Evolutionary conservation across 2,113 vertebrate genomes (phyloP).

Genomic region (Loxodonta africana): DNA sequence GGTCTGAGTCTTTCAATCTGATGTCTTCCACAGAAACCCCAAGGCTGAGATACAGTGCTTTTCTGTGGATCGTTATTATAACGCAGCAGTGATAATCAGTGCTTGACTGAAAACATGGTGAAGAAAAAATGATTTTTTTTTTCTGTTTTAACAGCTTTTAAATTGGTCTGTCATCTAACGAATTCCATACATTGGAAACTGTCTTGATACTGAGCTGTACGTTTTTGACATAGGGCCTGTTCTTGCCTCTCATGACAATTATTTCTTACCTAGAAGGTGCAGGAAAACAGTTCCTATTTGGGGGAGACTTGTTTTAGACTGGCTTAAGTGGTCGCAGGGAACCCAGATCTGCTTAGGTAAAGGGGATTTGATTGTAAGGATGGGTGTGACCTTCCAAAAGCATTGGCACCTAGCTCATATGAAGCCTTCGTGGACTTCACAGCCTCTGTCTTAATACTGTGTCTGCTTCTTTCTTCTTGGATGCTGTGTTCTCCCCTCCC

Average conservation of each 20-base stretch:
- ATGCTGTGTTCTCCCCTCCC: not conserved
- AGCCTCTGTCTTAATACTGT: not conserved
- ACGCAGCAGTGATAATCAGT: not conserved
- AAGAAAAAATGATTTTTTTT: not conserved
- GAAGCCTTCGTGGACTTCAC: not conserved
- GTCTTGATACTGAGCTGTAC: not conserved
- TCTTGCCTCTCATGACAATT: constrained; percentile 46
- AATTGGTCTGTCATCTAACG: not conserved
- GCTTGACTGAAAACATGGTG: constrained; percentile 3
- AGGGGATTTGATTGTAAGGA: not conserved
- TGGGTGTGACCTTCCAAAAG: not conserved
- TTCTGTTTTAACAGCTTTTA: not conserved
- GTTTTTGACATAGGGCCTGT: not conserved
- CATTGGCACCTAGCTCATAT: accelerated
- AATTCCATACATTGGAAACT: not conserved
- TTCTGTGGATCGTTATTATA: not conserved
- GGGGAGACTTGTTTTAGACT: not conserved
- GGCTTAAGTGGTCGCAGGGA: not conserved
- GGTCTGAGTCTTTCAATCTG: not conserved
- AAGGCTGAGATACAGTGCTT: not conserved
- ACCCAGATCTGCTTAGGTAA: not conserved
- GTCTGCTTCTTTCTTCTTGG: not conserved
- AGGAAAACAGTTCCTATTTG: not conserved
- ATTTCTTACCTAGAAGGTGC: not conserved
- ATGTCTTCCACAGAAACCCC: not conserved